phyloP scores from a whole-genome alignment of 2,797 vertebrate genomes.

The Cryptoblepharus egeriae region DNA sequence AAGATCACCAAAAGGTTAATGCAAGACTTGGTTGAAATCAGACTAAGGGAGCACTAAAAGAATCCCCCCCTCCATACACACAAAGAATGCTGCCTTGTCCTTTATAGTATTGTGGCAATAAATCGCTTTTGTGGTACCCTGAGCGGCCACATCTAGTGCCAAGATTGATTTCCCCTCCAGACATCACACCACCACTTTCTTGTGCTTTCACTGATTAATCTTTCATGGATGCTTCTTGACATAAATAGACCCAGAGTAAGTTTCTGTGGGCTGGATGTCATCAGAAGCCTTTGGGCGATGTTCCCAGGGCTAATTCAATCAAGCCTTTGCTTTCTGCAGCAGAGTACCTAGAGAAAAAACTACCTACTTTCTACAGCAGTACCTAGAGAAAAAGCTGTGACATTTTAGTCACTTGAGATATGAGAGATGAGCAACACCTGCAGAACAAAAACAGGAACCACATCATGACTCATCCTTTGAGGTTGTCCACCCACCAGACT shows the following conservation, averaged over 20 bases:
- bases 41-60: neutral
- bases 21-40: neutral
- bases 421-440: neutral
- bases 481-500: neutral
- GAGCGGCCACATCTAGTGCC: neutral
- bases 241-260: neutral
- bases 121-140: neutral
- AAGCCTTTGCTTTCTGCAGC: neutral
- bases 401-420: neutral
- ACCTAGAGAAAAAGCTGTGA: neutral
- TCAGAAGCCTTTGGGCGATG: neutral
- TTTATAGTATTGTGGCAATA: neutral
- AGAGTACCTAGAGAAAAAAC: neutral
- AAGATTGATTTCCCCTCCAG: slow-evolving; percentile 9
- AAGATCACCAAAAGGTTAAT: neutral
- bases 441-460: neutral
- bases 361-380: no score
- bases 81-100: neutral
- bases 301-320: slow-evolving; percentile 8
- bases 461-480: neutral
- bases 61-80: neutral
- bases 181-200: neutral
- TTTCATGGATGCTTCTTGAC: slow-evolving; percentile 12
- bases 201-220: neutral
- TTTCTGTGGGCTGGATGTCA: neutral